Base-by-base conservation (phyloP, 2,888 invertebrate species). In the Odontomyia ornata region DNA sequence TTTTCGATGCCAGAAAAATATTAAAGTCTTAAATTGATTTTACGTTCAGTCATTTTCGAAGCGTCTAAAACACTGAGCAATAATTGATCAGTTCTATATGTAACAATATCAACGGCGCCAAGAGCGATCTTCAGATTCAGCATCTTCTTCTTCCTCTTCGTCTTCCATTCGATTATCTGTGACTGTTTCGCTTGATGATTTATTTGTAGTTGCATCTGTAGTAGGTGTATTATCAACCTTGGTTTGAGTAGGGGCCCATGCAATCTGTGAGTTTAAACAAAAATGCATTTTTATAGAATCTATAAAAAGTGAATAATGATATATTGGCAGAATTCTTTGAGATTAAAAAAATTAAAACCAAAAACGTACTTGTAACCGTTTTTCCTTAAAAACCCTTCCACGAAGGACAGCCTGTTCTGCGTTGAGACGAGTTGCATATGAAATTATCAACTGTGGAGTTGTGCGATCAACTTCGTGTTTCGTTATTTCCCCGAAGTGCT, bases 401-500 rank as follows among this genome's bases (percentile, higher is more conserved):
- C 87, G 86, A 62, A 85, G 77, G 56, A 86, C 83, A 23, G 87
- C 87, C 80, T 87, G 87, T 77, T 87, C 87, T 15, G 87, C 87
- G 81, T 83, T 85, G n/a, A 83, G 80, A 28, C 87, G 85, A 36
- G 85, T 87, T 11, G 86, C 84, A 81, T 85, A 87, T 1, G 87
- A 84, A 78, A 87, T 82, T 79, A 84, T 86, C 71, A 87, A 77
- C 79, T 85, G 86, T 18, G 95, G 95, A 78, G 93, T 90, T 36
- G 91, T 90, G 73, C 91, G 90, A 83, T 94, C 93, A 13, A 88
- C 87, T 80, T 92, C 91, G 83, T 94, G 93, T 84, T 93, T 94
- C n/a, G 92, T 92, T 80, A 97, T 92, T 84, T 94, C 94, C 73
- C 96, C 96, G 86, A 91, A 96, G 91, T 93, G 92, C 95, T 96